A percentile compares a stretch with the other conserved stretches of the same genome.
Evolutionary conservation across 2,797 vertebrate species (phyloP).

Genomic region (Semaprochilodus insignis): DNA sequence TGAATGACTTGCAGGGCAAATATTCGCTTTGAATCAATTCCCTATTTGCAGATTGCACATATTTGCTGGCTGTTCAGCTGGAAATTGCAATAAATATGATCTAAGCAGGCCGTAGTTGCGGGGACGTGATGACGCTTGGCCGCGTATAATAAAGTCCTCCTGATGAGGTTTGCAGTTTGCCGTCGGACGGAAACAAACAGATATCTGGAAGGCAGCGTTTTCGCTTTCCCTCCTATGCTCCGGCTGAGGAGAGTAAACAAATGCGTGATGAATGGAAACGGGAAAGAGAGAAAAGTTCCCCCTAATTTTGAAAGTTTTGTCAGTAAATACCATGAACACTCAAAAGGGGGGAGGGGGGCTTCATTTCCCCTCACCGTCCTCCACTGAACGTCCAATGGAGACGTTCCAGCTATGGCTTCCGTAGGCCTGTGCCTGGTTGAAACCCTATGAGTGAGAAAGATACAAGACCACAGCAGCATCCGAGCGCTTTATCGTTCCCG

Average conservation of each 20-base stretch:
- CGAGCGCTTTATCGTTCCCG: neutral
- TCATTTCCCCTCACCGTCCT: neutral
- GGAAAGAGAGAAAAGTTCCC: neutral
- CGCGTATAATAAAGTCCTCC: constrained; percentile 1
- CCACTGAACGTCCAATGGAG: neutral
- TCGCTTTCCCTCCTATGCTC: neutral
- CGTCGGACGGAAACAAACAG: neutral
- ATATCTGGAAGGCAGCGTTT: neutral
- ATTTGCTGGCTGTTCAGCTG: constrained; percentile 14
- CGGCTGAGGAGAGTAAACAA: constrained; percentile 12
- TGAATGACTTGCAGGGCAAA: constrained; percentile 30
- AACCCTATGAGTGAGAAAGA: neutral
- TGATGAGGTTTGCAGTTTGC: neutral
- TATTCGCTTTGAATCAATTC: constrained; percentile 27
- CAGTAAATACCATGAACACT: constrained; percentile 11
- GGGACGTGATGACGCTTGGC: neutral
- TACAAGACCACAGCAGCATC: neutral
- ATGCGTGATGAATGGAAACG: neutral
- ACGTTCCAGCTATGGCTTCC: neutral
- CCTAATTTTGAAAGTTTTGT: constrained; percentile 6
- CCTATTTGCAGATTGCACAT: constrained; percentile 20
- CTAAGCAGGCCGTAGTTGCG: neutral
- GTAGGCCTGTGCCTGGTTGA: constrained; percentile 2
- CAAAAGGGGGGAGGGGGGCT: neutral
- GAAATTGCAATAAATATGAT: constrained; percentile 17